These are phyloP conservation scores for Tinea pellionella DNA, from an alignment of 2,888 invertebrate genomes.

Conservation along the genomic window DNA sequence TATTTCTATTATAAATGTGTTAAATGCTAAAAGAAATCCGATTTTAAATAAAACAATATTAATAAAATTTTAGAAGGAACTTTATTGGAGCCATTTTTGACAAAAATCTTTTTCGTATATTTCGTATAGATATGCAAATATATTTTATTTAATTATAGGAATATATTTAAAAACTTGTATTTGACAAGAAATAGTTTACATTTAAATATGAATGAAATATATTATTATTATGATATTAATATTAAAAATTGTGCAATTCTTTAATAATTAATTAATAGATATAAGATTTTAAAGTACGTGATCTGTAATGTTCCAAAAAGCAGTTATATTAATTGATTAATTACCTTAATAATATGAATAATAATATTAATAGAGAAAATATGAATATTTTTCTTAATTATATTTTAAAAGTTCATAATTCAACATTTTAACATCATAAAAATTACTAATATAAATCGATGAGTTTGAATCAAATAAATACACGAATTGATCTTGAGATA, in stretches of 20 bases:
- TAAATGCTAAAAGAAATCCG: no score
- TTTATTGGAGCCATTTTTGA: constrained; percentile 63
- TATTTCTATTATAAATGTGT: no score
- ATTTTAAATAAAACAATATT: constrained; percentile 18
- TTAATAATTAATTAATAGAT: neutral
- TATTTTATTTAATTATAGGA: constrained; percentile 23
- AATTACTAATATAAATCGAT: constrained; percentile 18
- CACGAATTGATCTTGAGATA: constrained; percentile 1
- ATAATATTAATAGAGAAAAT: constrained; percentile 54
- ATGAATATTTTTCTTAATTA: constrained; percentile 60
- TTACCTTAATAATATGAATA: constrained; percentile 34
- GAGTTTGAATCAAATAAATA: constrained; percentile 3
- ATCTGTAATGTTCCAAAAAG: constrained; percentile 4
- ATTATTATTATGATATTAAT: neutral
- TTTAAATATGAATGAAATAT: constrained; percentile 25
- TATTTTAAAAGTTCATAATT: constrained; percentile 58
- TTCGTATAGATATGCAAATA: constrained; percentile 23
- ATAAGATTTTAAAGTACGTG: neutral
- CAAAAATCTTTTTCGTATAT: constrained; percentile 29
- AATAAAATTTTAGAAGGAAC: constrained; percentile 44
- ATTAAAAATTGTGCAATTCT: neutral
- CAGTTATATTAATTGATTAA: neutral
- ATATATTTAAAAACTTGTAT: constrained; percentile 31
- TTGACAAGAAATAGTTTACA: constrained; percentile 50
- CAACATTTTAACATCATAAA: constrained; percentile 38